These are phyloP conservation scores for Xyrauchen texanus DNA, from an alignment of 2,113 vertebrate species.

Conservation along the genomic window DNA sequence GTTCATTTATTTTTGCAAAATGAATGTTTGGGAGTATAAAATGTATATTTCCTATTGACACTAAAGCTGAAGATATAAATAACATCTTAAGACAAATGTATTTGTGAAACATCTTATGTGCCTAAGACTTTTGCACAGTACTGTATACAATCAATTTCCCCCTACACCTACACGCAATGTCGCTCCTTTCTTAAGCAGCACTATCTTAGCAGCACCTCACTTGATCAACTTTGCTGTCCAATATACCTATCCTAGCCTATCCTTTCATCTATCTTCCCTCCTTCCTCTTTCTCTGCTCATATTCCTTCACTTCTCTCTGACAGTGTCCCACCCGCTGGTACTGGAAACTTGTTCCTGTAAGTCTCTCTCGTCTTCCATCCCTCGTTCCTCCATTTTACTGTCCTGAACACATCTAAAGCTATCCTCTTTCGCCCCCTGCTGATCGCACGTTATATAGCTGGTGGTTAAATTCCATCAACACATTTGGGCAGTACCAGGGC, in stretches of 20 bases:
- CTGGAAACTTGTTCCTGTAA: conserved; percentile 85
- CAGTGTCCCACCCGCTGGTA: conserved; percentile 82
- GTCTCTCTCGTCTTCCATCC: conserved; percentile 67
- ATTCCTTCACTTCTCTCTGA: conserved; percentile 52
- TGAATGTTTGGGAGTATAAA: too few relatives aligned
- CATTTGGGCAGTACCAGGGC: too few relatives aligned
- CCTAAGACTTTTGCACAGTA: too few relatives aligned
- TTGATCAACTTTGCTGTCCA: conserved; percentile 10
- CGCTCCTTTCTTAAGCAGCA: background rate
- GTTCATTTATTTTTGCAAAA: too few relatives aligned
- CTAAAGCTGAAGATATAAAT: too few relatives aligned
- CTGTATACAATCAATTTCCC: too few relatives aligned
- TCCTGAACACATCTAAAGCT: conserved; percentile 57
- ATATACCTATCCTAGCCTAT: conserved; percentile 18
- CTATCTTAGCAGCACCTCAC: background rate
- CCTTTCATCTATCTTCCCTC: conserved; percentile 18
- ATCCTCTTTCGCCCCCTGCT: conserved; percentile 32
- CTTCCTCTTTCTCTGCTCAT: conserved; percentile 47
- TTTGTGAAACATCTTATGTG: too few relatives aligned
- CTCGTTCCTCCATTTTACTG: conserved; percentile 60
- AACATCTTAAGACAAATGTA: too few relatives aligned
- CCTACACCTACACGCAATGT: background rate
- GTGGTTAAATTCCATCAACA: background rate
- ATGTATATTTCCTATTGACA: too few relatives aligned
- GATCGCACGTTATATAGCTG: background rate